Base-by-base conservation (phyloP, 1,140 invertebrate species). In the Heliconius hermathena region DNA sequence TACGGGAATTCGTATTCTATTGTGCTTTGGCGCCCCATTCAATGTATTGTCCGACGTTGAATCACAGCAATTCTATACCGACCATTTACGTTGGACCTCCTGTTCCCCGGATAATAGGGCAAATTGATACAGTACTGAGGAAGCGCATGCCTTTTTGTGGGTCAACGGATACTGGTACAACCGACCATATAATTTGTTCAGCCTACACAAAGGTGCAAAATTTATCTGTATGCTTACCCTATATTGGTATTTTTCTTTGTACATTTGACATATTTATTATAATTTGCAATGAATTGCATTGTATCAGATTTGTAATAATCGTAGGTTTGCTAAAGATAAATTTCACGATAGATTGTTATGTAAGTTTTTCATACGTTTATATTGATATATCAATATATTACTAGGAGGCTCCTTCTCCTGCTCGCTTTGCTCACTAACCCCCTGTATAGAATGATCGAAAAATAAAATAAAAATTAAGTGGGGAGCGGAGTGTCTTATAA, bases 31-130 rank as follows among this genome's bases (percentile, higher is more conserved):
- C 79, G 79, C 77, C 81, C 81, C 74, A 82, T 86, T 86, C 85
- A 83, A 71, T 84, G 83, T 80, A 83, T 84, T 86, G 83, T 86
- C 79, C 80, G 79, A 71, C 33, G 73, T 74, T 82, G 83, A 84
- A 84, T 86, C 81, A 81, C 76, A 82, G 81, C 81, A 83, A 81
- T 83, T 84, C 76, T 72, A 76, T 66, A 74, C 60, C 74, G 77
- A 74, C 84, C 81, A 84, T 73, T 72, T 52, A 57, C 46, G 41
- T 46, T 77, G 76, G 73, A 74, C 79, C 76, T 79, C 79, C 74
- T 46, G 46, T 71, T 76, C 13, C 22, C 71, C 74, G 26, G 71
- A 76, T 79, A 78, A 78, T 78, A 57, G 74, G 41, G 54, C 29
- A 74, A 79, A 79, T 73, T 79, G 81, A 36, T 52, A 49, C 54